Conservation (phyloP, 2,113 vertebrate genomes). For the Recurvirostra avosetta region DNA sequence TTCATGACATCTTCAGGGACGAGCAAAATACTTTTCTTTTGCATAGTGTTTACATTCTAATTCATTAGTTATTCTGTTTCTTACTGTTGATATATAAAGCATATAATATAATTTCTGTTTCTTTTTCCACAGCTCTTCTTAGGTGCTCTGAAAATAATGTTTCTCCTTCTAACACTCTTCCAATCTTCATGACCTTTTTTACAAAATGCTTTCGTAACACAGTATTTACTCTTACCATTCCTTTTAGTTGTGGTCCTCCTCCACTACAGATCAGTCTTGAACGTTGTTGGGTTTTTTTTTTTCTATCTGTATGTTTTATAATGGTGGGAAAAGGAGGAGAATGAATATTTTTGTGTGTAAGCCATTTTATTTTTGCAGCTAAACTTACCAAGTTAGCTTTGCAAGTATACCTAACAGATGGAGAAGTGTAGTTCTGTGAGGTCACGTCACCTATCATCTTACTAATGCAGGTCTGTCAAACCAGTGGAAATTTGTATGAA, state of each 20-base stretch:
- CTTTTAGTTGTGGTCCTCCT: slow-evolving; percentile 76
- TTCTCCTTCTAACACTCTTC: background rate
- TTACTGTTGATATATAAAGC: background rate
- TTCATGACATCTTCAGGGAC: background rate
- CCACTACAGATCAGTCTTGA: slow-evolving; percentile 78
- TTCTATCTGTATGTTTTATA: slow-evolving; percentile 58
- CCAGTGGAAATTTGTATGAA: background rate
- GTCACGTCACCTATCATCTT: background rate
- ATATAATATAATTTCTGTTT: background rate
- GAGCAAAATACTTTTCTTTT: background rate
- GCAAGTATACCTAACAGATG: background rate
- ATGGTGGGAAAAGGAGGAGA: background rate
- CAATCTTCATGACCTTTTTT: background rate
- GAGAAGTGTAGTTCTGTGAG: background rate
- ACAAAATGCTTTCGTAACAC: background rate
- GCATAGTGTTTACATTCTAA: background rate
- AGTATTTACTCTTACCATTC: slow-evolving; percentile 13
- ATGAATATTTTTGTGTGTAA: background rate
- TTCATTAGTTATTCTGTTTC: background rate
- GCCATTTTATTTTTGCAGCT: background rate
- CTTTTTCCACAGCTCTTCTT: background rate
- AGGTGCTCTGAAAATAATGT: background rate
- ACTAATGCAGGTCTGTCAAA: background rate
- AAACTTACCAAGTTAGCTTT: background rate
- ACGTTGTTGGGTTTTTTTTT: slow-evolving; percentile 54